phyloP scores from a whole-genome alignment of 2,888 invertebrate genomes.

The Metallyticus violacea region DNA sequence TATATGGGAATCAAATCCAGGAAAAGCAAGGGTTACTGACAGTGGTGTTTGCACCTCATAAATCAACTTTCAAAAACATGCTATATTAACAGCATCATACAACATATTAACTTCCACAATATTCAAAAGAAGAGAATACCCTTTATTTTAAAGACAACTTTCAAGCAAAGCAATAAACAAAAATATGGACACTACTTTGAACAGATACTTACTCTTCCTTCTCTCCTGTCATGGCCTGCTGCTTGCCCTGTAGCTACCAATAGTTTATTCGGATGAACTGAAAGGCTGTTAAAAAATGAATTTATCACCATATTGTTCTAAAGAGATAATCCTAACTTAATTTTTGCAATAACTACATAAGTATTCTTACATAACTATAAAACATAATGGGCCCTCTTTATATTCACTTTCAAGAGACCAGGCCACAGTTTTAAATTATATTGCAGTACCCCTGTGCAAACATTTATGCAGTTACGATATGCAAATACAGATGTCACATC shows the following conservation, averaged over 20 bases:
- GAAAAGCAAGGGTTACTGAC: background rate
- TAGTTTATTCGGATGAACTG: conserved; percentile 88
- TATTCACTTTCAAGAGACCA: too few species aligned
- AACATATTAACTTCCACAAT: background rate
- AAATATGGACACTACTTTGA: background rate
- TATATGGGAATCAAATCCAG: background rate
- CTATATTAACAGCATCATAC: background rate
- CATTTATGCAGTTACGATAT: too few species aligned
- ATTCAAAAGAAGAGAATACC: background rate
- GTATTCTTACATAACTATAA: too few species aligned
- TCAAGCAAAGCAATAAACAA: background rate
- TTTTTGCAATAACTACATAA: too few species aligned
- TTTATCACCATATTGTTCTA: background rate
- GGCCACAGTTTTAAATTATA: too few species aligned
- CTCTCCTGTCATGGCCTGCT: conserved; percentile 60
- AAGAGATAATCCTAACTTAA: background rate
- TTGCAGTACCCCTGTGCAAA: too few species aligned
- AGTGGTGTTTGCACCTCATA: background rate
- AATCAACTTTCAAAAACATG: background rate
- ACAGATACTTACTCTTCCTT: conserved; percentile 27
- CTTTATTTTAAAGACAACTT: background rate
- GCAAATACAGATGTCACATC: too few species aligned
- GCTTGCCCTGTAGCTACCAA: conserved; percentile 88
- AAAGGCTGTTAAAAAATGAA: conserved; percentile 58
- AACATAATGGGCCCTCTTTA: too few species aligned